Percentiles rank a stretch among this genome's conserved stretches.
These are phyloP conservation scores for Drosophila truncata DNA, from an alignment of 1,140 invertebrate genomes.

Conservation along the genomic window DNA sequence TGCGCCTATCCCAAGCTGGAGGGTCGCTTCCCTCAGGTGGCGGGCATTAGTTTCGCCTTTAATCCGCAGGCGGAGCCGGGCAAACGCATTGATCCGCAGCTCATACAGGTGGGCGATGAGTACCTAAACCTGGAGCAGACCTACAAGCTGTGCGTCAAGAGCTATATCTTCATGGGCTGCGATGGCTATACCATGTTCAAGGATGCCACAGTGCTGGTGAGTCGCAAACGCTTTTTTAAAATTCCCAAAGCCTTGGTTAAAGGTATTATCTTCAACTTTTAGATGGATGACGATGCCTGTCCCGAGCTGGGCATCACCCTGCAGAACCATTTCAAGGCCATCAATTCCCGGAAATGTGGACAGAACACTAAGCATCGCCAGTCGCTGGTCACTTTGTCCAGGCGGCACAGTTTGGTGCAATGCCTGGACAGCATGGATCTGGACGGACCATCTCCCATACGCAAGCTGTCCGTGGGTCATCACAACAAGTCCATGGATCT, in stretches of 20 bases:
- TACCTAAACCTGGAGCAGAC: slow-evolving; percentile 90
- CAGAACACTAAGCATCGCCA: slow-evolving; percentile 93
- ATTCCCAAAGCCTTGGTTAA: neutral
- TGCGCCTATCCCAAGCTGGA: slow-evolving; percentile 92
- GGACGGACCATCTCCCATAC: slow-evolving; percentile 89
- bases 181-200: slow-evolving; percentile 94
- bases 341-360: slow-evolving; percentile 90
- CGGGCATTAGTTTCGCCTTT: slow-evolving; percentile 94
- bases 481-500: slow-evolving; percentile 74
- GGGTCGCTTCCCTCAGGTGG: slow-evolving; percentile 91
- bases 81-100: slow-evolving; percentile 89
- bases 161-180: slow-evolving; percentile 91
- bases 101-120: slow-evolving; percentile 94
- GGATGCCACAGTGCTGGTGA: slow-evolving; percentile 89
- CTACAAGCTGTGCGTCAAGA: slow-evolving; percentile 93
- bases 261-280: slow-evolving; percentile 4
- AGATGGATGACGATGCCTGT: slow-evolving; percentile 93
- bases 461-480: slow-evolving; percentile 85
- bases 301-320: slow-evolving; percentile 92
- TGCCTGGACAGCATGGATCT: slow-evolving; percentile 90
- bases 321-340: slow-evolving; percentile 95
- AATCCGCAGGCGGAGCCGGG: slow-evolving; percentile 91
- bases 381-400: slow-evolving; percentile 91
- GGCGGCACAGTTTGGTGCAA: slow-evolving; percentile 91
- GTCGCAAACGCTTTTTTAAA: slow-evolving; percentile 53